These are phyloP conservation scores for Amblyteles armatorius DNA, from an alignment of 2,888 invertebrate genomes.

Conservation along the genomic window DNA sequence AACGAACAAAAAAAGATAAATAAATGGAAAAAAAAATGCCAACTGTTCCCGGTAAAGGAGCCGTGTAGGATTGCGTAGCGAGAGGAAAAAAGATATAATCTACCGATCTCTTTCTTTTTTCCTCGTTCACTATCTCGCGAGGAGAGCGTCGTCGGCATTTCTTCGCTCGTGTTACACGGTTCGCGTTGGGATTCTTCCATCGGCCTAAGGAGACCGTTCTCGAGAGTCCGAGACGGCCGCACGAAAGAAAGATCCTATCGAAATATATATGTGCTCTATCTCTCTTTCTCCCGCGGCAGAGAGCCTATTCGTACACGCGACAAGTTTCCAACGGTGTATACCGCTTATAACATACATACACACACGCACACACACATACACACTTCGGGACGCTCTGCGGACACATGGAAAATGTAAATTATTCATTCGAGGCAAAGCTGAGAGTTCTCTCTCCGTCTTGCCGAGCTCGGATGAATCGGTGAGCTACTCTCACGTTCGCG, in stretches of 20 bases:
- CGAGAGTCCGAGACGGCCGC: constrained; percentile 18
- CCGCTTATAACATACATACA: neutral
- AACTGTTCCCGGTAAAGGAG: constrained; percentile 1
- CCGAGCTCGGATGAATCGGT: constrained; percentile 33
- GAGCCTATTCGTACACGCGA: neutral
- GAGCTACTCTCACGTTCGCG: constrained; percentile 29
- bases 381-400: neutral
- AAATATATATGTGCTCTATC: constrained; percentile 7
- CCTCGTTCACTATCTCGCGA: neutral
- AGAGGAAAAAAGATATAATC: constrained; percentile 31
- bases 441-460: constrained; percentile 16
- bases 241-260: constrained; percentile 51
- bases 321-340: neutral
- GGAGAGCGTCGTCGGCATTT: constrained; percentile 35
- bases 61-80: neutral
- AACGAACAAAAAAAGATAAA: neutral
- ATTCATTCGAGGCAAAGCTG: constrained; percentile 46
- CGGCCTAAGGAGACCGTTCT: constrained; percentile 28
- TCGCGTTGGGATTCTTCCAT: constrained; percentile 21
- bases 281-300: constrained; percentile 3
- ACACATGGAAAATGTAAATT: constrained; percentile 48
- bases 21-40: neutral
- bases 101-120: constrained; percentile 11
- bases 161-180: constrained; percentile 5
- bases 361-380: constrained; percentile 13